Percentiles rank a stretch among this genome's conserved stretches.
Evolutionary conservation across 2,113 vertebrate genomes (phyloP).

Genomic region (Chamaea fasciata): DNA sequence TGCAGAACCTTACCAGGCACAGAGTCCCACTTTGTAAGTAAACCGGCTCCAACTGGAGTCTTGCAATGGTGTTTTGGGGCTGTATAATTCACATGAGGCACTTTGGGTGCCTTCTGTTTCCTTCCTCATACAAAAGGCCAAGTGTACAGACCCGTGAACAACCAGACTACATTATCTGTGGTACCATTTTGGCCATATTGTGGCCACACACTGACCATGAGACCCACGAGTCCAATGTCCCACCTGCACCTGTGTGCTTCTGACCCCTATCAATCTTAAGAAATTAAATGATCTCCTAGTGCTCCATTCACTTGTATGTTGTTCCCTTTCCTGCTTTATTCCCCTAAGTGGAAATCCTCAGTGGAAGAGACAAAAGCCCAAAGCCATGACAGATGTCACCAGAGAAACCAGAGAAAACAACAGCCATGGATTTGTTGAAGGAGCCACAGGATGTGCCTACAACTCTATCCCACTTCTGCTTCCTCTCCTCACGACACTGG

Average conservation of each 20-base stretch:
- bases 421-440: background rate
- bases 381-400: background rate
- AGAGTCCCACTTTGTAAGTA: accelerated
- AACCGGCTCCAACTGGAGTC: background rate
- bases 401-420: background rate
- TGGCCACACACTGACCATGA: background rate
- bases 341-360: background rate
- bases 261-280: background rate
- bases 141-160: background rate
- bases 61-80: background rate
- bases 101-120: background rate
- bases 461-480: background rate
- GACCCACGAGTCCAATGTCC: background rate
- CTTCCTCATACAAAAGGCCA: background rate
- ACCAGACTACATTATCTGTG: background rate
- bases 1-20: background rate
- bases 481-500: background rate
- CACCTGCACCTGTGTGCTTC: background rate
- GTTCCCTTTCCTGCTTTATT: background rate
- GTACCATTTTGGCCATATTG: background rate
- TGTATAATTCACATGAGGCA: background rate
- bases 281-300: background rate
- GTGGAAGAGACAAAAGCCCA: background rate
- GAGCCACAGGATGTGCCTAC: background rate
- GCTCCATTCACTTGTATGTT: background rate